Percentiles rank a stretch among this genome's conserved stretches.
Evolutionary conservation across 1,140 invertebrate species (phyloP).

Genomic region (Drosophila parvula): DNA sequence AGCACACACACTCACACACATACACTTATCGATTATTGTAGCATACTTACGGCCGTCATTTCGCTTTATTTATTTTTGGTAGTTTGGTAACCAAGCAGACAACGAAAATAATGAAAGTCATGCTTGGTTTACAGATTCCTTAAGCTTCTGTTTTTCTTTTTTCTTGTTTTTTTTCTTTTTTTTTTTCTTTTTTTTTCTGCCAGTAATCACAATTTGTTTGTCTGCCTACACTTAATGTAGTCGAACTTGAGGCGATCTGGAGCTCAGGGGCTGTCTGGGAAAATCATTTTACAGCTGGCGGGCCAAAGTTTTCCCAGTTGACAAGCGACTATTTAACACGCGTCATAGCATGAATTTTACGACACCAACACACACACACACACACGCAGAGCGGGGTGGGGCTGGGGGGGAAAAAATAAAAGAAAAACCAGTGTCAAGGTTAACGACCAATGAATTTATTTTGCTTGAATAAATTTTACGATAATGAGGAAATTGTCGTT

Average conservation of each 20-base stretch:
- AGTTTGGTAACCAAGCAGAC: conserved; percentile 36
- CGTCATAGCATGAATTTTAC: conserved; percentile 77
- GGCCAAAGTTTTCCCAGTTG: conserved; percentile 59
- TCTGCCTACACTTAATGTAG: conserved; percentile 46
- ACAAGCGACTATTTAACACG: conserved; percentile 80
- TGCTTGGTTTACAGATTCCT: conserved; percentile 48
- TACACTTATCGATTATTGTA: conserved; percentile 75
- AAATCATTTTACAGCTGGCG: conserved; percentile 52
- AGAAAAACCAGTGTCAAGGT: conserved; percentile 84
- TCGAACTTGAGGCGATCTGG: conserved; percentile 42
- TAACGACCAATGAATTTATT: conserved; percentile 85
- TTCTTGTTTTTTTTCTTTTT: background rate
- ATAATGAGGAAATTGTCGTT: conserved; percentile 84
- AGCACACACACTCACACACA: conserved; percentile 25
- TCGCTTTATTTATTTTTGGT: conserved; percentile 35
- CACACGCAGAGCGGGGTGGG: background rate
- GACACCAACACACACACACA: conserved; percentile 38
- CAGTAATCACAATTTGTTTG: conserved; percentile 68
- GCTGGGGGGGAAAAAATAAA: conserved; percentile 37
- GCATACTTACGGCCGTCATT: conserved; percentile 73
- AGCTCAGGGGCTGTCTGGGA: conserved; percentile 39
- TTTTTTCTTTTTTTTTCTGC: conserved; percentile 25
- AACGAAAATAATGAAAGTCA: conserved; percentile 61
- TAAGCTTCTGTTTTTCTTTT: conserved; percentile 26
- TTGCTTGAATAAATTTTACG: conserved; percentile 84